Evolutionary conservation across 2,113 vertebrate species (phyloP).

Genomic region (Thunnus maccoyii): DNA sequence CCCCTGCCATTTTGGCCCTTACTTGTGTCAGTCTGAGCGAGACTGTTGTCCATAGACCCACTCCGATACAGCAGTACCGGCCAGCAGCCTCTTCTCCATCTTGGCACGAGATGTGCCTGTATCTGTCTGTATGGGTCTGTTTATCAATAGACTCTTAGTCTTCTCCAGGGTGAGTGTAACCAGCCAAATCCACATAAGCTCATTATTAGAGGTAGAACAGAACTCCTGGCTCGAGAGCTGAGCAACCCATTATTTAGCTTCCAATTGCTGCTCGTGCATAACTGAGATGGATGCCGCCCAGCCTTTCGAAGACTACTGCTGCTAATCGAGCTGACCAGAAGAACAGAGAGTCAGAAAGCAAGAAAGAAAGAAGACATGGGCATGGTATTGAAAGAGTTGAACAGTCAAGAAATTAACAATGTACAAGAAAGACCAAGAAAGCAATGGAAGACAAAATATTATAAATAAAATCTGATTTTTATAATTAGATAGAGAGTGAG

Average conservation of each 20-base stretch:
- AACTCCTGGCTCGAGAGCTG: constrained; percentile 61
- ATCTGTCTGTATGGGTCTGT: constrained; percentile 60
- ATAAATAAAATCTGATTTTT: background rate
- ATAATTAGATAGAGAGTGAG: background rate
- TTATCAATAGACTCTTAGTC: constrained; percentile 69
- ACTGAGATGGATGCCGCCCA: constrained; percentile 40
- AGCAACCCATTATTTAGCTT: constrained; percentile 55
- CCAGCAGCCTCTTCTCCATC: constrained; percentile 64
- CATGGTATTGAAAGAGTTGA: background rate
- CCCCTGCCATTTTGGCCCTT: constrained; percentile 67
- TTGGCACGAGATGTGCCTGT: constrained; percentile 62
- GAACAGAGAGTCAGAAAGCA: background rate
- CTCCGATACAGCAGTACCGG: constrained; percentile 38
- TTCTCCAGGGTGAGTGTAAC: constrained; percentile 50
- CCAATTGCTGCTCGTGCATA: constrained; percentile 44
- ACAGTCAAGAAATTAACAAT: background rate
- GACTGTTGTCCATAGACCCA: constrained; percentile 40
- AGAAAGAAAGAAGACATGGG: constrained; percentile 5
- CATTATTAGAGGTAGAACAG: constrained; percentile 74
- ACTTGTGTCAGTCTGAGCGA: constrained; percentile 47
- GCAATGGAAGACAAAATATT: background rate
- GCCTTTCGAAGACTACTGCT: constrained; percentile 31
- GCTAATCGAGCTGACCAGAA: constrained; percentile 38
- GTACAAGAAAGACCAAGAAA: background rate
- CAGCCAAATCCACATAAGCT: constrained; percentile 77